Percentiles rank a stretch among this genome's conserved stretches.
phyloP scores from a whole-genome alignment of 2,888 invertebrate genomes.

The Apocheima hispidaria region DNA sequence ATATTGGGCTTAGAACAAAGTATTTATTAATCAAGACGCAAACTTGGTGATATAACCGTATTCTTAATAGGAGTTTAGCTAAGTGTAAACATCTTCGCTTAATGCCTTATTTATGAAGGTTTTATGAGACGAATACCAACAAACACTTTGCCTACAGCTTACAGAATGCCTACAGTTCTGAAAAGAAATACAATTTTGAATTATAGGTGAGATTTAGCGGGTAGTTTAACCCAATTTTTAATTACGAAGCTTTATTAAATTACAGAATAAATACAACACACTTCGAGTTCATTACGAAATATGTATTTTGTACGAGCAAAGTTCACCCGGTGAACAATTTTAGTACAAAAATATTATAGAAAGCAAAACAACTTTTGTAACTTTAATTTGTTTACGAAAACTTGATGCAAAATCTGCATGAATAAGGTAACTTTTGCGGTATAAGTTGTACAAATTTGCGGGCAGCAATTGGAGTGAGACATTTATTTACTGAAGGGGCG shows the following conservation, averaged over 20 bases:
- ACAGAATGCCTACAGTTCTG: neutral
- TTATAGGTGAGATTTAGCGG: neutral
- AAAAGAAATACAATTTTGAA: neutral
- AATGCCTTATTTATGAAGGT: slow-evolving; percentile 24
- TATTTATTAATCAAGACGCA: slow-evolving; percentile 47
- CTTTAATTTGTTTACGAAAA: slow-evolving; percentile 43
- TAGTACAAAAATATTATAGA: slow-evolving; percentile 39
- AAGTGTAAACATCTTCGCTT: slow-evolving; percentile 26
- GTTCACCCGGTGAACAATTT: slow-evolving; percentile 10
- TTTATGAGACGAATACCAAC: slow-evolving; percentile 10
- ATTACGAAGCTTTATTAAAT: no score
- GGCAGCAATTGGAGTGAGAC: slow-evolving; percentile 53
- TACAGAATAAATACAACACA: no score
- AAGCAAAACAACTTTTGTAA: slow-evolving; percentile 36
- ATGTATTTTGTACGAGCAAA: slow-evolving; percentile 11
- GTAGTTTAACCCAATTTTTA: no score
- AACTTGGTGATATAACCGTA: slow-evolving; percentile 35
- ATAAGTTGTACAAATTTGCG: slow-evolving; percentile 48
- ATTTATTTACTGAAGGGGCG: slow-evolving; percentile 54
- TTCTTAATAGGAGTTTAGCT: slow-evolving; percentile 25
- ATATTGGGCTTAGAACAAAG: slow-evolving; percentile 46
- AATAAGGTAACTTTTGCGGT: slow-evolving; percentile 39
- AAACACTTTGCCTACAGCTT: neutral
- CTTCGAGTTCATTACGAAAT: neutral
- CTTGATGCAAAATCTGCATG: slow-evolving; percentile 40